phyloP scores from a whole-genome alignment of 2,113 vertebrate genomes.

The Bos indicus region DNA sequence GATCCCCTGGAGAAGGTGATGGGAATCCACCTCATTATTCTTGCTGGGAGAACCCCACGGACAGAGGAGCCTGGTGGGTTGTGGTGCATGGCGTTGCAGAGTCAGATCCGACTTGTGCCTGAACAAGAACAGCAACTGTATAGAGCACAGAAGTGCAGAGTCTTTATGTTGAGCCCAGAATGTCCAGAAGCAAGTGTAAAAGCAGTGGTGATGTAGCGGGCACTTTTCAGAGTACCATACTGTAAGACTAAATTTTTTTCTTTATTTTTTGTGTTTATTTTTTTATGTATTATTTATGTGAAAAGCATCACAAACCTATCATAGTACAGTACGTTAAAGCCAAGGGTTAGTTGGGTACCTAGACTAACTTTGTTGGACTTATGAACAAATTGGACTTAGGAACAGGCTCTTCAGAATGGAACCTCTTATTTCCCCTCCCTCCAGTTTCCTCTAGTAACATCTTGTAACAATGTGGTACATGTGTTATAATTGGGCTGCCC shows the following conservation, averaged over 20 bases:
- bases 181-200: not conserved
- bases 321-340: not conserved
- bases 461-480: not conserved
- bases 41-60: not conserved
- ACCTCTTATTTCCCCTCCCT: not conserved
- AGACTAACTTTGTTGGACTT: not conserved
- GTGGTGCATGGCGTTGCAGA: not conserved
- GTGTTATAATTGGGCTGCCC: not conserved
- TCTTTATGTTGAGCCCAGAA: not conserved
- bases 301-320: not conserved
- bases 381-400: not conserved
- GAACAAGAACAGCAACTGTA: not conserved
- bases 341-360: not conserved
- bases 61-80: not conserved
- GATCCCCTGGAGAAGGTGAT: not conserved
- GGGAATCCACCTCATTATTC: not conserved
- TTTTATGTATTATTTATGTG: not conserved
- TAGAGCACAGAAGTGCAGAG: not conserved
- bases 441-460: not conserved
- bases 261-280: not conserved
- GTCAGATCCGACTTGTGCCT: not conserved
- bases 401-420: not conserved
- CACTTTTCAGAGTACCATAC: not conserved
- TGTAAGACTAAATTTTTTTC: not conserved
- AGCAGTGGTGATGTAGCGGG: rapidly evolving